Conservation (phyloP, 1,140 invertebrate species). For the Samia ricini region DNA sequence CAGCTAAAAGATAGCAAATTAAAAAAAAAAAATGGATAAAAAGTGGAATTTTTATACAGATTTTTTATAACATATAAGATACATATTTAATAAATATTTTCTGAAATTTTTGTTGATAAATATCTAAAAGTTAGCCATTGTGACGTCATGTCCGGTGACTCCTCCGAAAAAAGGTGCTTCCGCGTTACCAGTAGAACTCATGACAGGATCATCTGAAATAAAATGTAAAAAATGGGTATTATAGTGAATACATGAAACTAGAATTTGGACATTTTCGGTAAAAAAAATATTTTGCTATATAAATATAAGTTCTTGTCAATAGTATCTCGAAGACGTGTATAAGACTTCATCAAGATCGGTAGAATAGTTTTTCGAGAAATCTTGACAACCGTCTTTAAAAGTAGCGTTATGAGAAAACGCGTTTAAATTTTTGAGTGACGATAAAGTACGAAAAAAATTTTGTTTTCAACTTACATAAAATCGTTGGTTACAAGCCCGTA, state of each 20-base stretch:
- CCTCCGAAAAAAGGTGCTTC: constrained; percentile 5
- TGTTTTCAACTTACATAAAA: neutral
- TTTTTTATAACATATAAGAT: neutral
- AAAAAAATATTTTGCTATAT: neutral
- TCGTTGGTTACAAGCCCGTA: too few relatives aligned
- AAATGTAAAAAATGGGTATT: constrained; percentile 6
- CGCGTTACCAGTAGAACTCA: constrained; percentile 6
- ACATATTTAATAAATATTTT: constrained; percentile 6
- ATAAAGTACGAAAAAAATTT: neutral
- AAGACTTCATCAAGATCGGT: constrained; percentile 2
- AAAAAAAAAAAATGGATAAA: too few relatives aligned
- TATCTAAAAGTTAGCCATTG: neutral
- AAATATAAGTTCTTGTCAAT: neutral
- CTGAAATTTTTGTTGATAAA: neutral
- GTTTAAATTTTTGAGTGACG: constrained; percentile 4
- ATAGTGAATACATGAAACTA: neutral
- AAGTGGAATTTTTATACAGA: constrained; percentile 3
- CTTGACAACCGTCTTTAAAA: constrained; percentile 6
- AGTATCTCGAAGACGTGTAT: neutral
- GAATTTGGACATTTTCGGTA: neutral
- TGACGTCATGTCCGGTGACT: neutral
- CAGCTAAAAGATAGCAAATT: too few relatives aligned
- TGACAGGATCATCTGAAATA: neutral
- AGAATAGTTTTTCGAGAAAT: constrained; percentile 2
- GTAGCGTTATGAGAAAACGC: neutral